phyloP scores from a whole-genome alignment of 2,113 vertebrate species.

The Struthio camelus region DNA sequence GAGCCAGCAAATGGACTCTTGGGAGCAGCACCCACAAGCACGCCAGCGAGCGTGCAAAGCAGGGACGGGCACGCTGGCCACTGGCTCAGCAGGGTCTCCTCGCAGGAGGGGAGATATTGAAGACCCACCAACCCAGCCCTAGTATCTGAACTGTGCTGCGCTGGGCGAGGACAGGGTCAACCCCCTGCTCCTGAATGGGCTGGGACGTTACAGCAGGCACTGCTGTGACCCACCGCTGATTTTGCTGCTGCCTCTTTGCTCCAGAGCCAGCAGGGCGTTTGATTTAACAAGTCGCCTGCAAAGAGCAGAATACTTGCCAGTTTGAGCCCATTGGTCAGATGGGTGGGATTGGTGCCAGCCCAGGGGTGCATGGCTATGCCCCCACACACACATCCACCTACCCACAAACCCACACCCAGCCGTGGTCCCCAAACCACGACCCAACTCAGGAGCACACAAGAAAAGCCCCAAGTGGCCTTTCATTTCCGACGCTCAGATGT shows the following conservation, averaged over 20 bases:
- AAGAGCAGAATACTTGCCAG: neutral
- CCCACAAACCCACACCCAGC: neutral
- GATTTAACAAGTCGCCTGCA: neutral
- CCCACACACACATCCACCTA: neutral
- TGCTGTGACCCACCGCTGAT: too few relatives aligned
- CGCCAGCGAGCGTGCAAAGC: neutral
- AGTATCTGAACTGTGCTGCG: fast-evolving
- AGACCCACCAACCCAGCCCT: neutral
- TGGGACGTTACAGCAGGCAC: neutral
- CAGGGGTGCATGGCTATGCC: too few relatives aligned
- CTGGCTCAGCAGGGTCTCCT: neutral
- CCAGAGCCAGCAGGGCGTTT: neutral
- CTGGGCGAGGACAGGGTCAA: neutral
- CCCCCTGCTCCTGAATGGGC: neutral
- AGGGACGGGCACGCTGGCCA: neutral
- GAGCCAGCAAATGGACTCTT: neutral
- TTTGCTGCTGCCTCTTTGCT: neutral
- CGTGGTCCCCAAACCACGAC: too few relatives aligned
- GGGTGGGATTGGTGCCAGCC: neutral
- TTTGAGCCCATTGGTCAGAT: too few relatives aligned
- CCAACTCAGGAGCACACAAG: neutral
- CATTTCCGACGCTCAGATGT: neutral
- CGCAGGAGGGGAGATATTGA: neutral
- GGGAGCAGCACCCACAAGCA: neutral
- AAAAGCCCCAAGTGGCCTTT: neutral